A percentile compares a stretch with the other conserved stretches of the same genome.
phyloP scores from a whole-genome alignment of 2,797 vertebrate species.

The Galagoides demidoff region DNA sequence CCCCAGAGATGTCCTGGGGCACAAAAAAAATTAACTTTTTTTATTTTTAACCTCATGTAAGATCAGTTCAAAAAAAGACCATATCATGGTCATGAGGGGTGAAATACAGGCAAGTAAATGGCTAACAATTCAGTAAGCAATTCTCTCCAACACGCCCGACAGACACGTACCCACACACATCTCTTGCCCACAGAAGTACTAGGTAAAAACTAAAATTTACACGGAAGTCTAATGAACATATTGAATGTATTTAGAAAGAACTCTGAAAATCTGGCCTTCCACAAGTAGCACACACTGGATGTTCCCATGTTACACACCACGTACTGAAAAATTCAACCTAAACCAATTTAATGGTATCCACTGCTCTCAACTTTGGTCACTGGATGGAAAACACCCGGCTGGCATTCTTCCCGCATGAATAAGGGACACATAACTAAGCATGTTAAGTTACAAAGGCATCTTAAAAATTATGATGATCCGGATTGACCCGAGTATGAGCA shows the following conservation, averaged over 20 bases:
- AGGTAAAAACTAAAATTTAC: conserved; percentile 39
- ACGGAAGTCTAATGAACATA: not conserved
- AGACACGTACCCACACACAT: not conserved
- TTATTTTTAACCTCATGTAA: not conserved
- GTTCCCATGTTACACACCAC: not conserved
- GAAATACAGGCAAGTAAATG: conserved; percentile 54
- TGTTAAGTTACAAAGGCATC: conserved; percentile 8
- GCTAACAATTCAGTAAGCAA: conserved; percentile 43
- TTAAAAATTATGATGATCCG: conserved; percentile 11
- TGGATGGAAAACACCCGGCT: not conserved
- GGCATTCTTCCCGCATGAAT: conserved; percentile 7
- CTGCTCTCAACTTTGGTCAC: not conserved
- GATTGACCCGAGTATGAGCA: not conserved
- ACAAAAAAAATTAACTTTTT: conserved; percentile 22
- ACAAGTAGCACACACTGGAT: not conserved
- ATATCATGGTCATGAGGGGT: fast-evolving
- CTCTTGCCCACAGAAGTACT: conserved; percentile 23
- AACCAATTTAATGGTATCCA: not conserved
- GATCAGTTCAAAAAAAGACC: conserved; percentile 31
- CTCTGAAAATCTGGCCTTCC: not conserved
- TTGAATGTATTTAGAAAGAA: not conserved
- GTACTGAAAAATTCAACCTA: not conserved
- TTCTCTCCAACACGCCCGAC: conserved; percentile 8
- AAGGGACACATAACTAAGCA: not conserved
- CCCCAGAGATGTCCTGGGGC: not conserved